Evolutionary conservation across 2,113 vertebrate species (phyloP).

Genomic region (Bufo gargarizans): DNA sequence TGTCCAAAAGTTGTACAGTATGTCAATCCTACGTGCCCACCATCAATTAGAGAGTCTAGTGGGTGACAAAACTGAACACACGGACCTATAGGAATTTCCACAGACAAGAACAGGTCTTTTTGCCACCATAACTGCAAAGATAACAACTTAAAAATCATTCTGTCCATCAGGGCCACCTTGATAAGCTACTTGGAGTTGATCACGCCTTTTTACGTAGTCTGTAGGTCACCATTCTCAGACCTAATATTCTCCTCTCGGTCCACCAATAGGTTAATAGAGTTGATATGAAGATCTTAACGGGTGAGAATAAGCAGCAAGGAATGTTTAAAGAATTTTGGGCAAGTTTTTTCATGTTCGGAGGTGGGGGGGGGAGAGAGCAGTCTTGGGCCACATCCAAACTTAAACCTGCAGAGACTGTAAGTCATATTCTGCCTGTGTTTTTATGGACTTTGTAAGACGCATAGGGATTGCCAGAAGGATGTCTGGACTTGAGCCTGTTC

Average conservation of each 20-base stretch:
- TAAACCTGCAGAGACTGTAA: conserved; percentile 11
- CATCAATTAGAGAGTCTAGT: background rate
- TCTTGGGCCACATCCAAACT: conserved; percentile 25
- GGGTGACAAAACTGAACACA: background rate
- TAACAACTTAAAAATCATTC: background rate
- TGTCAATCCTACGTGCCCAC: background rate
- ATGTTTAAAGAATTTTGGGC: conserved; percentile 58
- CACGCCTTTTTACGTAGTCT: background rate
- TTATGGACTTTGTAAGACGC: conserved; percentile 21
- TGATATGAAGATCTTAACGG: conserved; percentile 18
- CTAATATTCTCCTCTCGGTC: background rate
- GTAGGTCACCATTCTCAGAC: background rate
- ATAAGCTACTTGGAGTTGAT: background rate
- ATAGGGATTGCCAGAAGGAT: conserved; percentile 1
- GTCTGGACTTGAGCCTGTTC: conserved; percentile 15
- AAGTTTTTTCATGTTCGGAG: conserved; percentile 40
- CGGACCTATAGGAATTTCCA: background rate
- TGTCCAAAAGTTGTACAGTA: too few species aligned
- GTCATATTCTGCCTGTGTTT: background rate
- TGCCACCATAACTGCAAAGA: background rate
- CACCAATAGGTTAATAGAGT: conserved; percentile 16
- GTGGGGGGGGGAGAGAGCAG: background rate
- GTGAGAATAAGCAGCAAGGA: conserved; percentile 22
- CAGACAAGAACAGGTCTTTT: background rate
- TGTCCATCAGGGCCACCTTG: background rate